Evolutionary conservation across 2,888 invertebrate species (phyloP), one percentile per base, ranked within the genome.

Genomic region (Ryuthela nishihirai): DNA sequence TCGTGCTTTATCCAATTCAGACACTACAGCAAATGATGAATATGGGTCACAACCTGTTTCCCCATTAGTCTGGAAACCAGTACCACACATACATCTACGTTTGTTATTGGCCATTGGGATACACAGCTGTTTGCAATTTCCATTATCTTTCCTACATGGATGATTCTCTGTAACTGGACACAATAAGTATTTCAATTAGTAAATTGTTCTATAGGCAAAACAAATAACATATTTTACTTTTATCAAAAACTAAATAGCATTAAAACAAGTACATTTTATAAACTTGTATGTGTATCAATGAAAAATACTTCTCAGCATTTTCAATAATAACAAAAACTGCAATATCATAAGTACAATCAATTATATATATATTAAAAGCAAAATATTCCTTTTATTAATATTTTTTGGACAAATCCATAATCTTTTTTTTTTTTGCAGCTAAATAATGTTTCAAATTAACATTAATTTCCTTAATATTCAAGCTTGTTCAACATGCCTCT

Each of bases 101-200:
- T 85, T 82, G 0, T 84, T 83, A 1, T 82, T 82, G n/a, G 84
- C 83, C 6, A 83, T 80, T 0, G 97, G 95, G 18, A 99, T 81
- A 73, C 99, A 99, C 26, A 99, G 81, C 68, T 99, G 98, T 62
- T 87, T 87, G 74, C 99, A 99, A 2, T 87, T 90, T 0, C 97
- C 98, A 70, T 97, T 95, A 67, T 82, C 85, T 25, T 78, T 80
- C 38, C 85, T 77, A 72, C 95, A 94, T 0, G 92, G 91, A 75
- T 95, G 94, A 64, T 85, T 85, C 39, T 83, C 81, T 69, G 65
- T 52, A 40, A 82, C 82, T 62, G 62, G 5, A 65, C 65, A 43
- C 5, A 36, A 32, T 43, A n/a, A n/a, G n/a, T n/a, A n/a, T n/a
- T n/a, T n/a, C n/a, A n/a, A n/a, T n/a, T n/a, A n/a, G n/a, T n/a